Evolutionary conservation across 1,140 invertebrate species (phyloP).

Genomic region (Leucophenga varia): DNA sequence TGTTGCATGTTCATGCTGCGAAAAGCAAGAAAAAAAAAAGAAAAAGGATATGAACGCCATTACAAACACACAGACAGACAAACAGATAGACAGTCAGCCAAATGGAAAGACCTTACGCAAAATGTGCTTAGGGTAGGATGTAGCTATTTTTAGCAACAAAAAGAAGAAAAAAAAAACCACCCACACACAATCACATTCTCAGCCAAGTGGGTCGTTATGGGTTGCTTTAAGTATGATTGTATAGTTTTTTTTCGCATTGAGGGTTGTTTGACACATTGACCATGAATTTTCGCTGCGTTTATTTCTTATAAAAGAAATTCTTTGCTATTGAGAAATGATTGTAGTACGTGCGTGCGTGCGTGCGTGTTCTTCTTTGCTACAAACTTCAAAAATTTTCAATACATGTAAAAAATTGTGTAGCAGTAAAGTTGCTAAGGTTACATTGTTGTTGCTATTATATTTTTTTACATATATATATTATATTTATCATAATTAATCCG

Average conservation of each 20-base stretch:
- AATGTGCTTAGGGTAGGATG: slow-evolving; percentile 6
- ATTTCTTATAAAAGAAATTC: too few relatives aligned
- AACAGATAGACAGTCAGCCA: slow-evolving; percentile 5
- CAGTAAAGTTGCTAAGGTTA: too few relatives aligned
- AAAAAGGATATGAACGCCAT: neutral
- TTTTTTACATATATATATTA: too few relatives aligned
- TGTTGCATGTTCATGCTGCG: neutral
- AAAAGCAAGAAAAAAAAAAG: neutral
- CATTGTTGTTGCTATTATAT: too few relatives aligned
- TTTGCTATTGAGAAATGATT: too few relatives aligned
- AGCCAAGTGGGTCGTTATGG: slow-evolving; percentile 23
- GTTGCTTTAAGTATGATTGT: slow-evolving; percentile 5
- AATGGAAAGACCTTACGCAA: slow-evolving; percentile 6
- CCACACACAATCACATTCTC: too few relatives aligned
- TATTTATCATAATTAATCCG: too few relatives aligned
- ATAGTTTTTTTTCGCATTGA: slow-evolving; percentile 1
- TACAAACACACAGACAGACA: neutral
- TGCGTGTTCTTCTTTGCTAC: too few relatives aligned
- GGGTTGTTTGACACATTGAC: slow-evolving; percentile 42
- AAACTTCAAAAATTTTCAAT: too few relatives aligned
- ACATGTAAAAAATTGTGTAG: too few relatives aligned
- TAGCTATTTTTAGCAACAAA: slow-evolving; percentile 40
- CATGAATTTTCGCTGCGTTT: slow-evolving; percentile 42
- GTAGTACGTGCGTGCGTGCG: too few relatives aligned
- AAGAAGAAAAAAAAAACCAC: too few relatives aligned